phyloP scores from a whole-genome alignment of 2,888 invertebrate species.

The Cerastis leucographa region DNA sequence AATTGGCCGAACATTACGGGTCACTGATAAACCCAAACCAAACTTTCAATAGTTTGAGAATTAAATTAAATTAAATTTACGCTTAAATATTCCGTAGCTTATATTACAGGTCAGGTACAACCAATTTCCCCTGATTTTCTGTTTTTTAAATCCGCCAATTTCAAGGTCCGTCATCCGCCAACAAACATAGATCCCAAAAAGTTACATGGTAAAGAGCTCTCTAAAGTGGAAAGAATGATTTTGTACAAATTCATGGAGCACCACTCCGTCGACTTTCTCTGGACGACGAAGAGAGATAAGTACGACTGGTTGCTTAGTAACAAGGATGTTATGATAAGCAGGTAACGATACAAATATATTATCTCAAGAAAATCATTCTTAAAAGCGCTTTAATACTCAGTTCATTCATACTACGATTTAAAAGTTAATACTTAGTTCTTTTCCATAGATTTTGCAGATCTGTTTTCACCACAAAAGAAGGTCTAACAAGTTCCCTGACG shows the following conservation, averaged over 20 bases:
- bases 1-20: constrained; percentile 33
- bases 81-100: constrained; percentile 15
- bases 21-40: constrained; percentile 10
- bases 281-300: constrained; percentile 96
- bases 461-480: constrained; percentile 98
- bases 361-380: neutral
- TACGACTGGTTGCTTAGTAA: constrained; percentile 93
- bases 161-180: constrained; percentile 85
- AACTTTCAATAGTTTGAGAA: constrained; percentile 36
- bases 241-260: constrained; percentile 95
- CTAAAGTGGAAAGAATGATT: constrained; percentile 93
- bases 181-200: constrained; percentile 83
- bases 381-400: neutral
- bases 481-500: constrained; percentile 94
- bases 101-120: neutral
- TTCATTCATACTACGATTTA: no score
- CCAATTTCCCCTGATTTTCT: neutral
- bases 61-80: constrained; percentile 5
- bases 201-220: constrained; percentile 87
- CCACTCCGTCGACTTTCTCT: constrained; percentile 96
- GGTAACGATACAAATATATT: constrained; percentile 73
- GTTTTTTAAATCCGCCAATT: constrained; percentile 16
- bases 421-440: constrained; percentile 77
- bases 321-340: constrained; percentile 89
- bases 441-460: constrained; percentile 95